These are phyloP conservation scores for Mormyrops boulengeri DNA, from an alignment of 2,797 vertebrate genomes.

Conservation along the genomic window DNA sequence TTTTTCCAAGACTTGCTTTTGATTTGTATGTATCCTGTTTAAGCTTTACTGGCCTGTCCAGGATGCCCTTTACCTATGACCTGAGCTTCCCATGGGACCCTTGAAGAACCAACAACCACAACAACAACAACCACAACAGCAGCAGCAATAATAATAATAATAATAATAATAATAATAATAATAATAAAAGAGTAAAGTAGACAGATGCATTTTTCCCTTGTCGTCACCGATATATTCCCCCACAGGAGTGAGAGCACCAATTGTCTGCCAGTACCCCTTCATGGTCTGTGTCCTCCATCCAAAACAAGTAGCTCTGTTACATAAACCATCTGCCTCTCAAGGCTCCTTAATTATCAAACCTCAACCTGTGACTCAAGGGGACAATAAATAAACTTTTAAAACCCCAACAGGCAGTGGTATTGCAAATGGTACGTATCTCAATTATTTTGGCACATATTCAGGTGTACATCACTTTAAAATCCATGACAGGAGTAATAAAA, in stretches of 20 bases:
- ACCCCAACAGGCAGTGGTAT: neutral
- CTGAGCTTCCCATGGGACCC: neutral
- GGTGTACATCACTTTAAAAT: neutral
- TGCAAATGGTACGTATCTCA: neutral
- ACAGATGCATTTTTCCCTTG: neutral
- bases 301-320: neutral
- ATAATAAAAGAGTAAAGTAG: neutral
- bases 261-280: neutral
- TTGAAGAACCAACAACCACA: neutral
- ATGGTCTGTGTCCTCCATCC: conserved; percentile 2
- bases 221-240: neutral
- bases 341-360: neutral
- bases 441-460: neutral
- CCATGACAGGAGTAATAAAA: neutral
- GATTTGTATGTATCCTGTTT: neutral
- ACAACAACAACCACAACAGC: neutral
- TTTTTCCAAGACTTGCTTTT: neutral
- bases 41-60: neutral
- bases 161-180: neutral
- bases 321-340: conserved; percentile 14
- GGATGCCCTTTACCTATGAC: neutral
- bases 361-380: neutral
- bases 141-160: neutral
- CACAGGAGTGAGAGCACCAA: neutral
- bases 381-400: neutral